These are phyloP conservation scores for Pomacea canaliculata DNA, from an alignment of 2,888 invertebrate species.

Conservation along the genomic window DNA sequence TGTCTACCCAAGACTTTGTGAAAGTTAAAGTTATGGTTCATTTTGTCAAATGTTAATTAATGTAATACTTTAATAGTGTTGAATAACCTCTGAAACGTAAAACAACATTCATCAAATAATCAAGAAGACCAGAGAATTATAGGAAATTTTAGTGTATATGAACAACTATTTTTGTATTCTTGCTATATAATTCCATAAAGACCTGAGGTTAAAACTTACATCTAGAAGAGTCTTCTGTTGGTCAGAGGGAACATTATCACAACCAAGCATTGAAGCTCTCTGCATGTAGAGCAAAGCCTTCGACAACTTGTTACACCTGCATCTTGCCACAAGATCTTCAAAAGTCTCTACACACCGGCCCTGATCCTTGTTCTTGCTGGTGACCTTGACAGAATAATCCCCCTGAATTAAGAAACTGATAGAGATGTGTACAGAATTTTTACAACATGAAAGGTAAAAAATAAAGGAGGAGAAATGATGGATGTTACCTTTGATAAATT, in stretches of 20 bases:
- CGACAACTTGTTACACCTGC: conserved; percentile 60
- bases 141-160: no score
- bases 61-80: no score
- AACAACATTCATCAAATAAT: no score
- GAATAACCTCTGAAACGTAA: no score
- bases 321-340: conserved; percentile 49
- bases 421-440: background rate
- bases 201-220: conserved; percentile 34
- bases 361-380: background rate
- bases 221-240: conserved; percentile 55
- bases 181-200: no score
- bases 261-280: conserved; percentile 48
- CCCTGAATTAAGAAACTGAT: background rate
- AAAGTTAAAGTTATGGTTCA: no score
- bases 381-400: background rate
- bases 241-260: conserved; percentile 39
- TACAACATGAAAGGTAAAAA: no score
- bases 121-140: no score
- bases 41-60: no score
- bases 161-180: background rate
- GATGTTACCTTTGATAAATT: background rate
- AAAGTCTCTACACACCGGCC: conserved; percentile 44
- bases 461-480: no score
- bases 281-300: conserved; percentile 64
- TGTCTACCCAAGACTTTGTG: no score